A percentile compares a stretch with the other conserved stretches of the same genome.
phyloP scores from a whole-genome alignment of 2,888 invertebrate genomes.

The Lasioglossum villosulum region DNA sequence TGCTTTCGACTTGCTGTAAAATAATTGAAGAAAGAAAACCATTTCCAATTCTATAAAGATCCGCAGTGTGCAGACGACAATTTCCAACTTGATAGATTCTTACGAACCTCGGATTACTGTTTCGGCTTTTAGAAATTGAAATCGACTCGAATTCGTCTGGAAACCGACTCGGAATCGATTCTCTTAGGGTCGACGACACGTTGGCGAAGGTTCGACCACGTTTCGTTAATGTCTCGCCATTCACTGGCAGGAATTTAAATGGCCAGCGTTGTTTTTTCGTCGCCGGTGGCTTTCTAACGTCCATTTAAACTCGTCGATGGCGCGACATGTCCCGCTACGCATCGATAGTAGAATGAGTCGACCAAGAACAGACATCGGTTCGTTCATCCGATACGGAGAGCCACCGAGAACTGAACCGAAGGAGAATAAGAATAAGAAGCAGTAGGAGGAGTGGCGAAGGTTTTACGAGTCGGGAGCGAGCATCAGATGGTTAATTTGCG shows the following conservation, averaged over 20 bases:
- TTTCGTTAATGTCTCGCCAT: background rate
- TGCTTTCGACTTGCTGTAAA: background rate
- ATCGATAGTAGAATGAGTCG: conserved; percentile 13
- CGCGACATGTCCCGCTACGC: conserved; percentile 31
- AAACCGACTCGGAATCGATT: background rate
- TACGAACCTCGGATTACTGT: background rate
- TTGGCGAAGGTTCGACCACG: conserved; percentile 5
- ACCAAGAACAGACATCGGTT: conserved; percentile 23
- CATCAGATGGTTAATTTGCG: conserved; percentile 23
- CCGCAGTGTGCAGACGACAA: background rate
- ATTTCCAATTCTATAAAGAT: background rate
- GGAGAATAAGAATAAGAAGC: background rate
- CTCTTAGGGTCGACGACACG: conserved; percentile 10
- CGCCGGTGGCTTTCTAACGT: conserved; percentile 43
- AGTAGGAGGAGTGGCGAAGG: background rate
- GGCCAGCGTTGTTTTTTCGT: conserved; percentile 14
- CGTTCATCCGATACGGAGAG: background rate
- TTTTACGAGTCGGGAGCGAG: conserved; percentile 38
- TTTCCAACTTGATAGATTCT: background rate
- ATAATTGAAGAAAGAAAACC: background rate
- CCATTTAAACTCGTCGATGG: conserved; percentile 36
- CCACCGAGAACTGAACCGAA: background rate
- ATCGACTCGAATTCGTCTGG: background rate
- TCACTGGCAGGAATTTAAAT: conserved; percentile 33
- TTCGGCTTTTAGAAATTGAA: background rate